Evolutionary conservation across 2,113 vertebrate genomes (phyloP), one percentile per base, ranked within the genome.

Genomic region (Crotophaga sulcirostris): DNA sequence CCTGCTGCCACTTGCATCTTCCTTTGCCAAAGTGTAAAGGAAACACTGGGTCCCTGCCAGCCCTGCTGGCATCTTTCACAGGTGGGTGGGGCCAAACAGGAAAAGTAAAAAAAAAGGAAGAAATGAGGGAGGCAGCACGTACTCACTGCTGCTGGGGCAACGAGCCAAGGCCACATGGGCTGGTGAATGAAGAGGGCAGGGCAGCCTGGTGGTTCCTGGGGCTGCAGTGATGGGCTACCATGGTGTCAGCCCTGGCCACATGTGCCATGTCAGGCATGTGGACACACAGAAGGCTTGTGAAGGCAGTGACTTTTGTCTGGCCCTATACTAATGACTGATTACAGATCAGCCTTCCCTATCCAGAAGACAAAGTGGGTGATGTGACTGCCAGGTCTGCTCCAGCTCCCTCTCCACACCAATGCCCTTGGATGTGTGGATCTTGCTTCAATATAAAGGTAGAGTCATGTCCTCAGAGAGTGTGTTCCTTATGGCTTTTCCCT

Each of bases 181-280:
- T 66, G 87, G 59, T 7, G 67, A 72, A 49, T 1, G 72, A 89
- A n/a, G 0, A 1, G 29, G 49, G 55, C 59, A 75, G 66, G 60
- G n/a, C 77, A 94, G 68, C 52, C n/a, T 76, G 74, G 60, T 0
- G 1, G 62, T 67, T 34, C 8, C 58, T 26, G 2, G 3, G 34
- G 64, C 69, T 51, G 56, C 59, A 26, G 52, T 1, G 42, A 33
- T 9, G 45, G 38, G 84, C 20, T 80, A 94, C 72, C 47, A 18
- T 0, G 0, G 36, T 0, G 0, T 66, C 90, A 68, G 10, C 26
- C 38, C 9, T 0, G 0, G 49, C 24, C 62, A 64, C 33, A 4
- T 0, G 0, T 29, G 51, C 72, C 67, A 31, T 21, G 36, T 15
- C 68, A 66, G 78, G 60, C 74, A 66, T 1, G 3, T 0, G 13